phyloP scores from a whole-genome alignment of 1,140 invertebrate genomes.

The Cephus cinctus region DNA sequence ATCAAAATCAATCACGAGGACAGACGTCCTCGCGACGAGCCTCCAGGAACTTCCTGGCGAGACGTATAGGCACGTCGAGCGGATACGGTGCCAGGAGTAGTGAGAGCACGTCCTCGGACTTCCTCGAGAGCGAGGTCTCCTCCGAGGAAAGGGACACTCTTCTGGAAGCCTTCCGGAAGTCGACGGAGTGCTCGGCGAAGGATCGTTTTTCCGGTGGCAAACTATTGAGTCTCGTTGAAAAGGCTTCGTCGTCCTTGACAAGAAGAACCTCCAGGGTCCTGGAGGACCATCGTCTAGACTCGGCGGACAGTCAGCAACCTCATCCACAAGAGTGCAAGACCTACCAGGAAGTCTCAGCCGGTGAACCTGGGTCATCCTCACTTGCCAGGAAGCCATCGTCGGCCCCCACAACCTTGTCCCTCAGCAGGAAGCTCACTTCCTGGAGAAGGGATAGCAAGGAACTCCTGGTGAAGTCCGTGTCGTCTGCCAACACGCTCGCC shows the following conservation, averaged over 20 bases:
- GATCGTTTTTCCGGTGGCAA: neutral
- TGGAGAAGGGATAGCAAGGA: slow-evolving; percentile 40
- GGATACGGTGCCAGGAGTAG: slow-evolving; percentile 19
- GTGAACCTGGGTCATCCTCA: no score
- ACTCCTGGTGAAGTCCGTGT: slow-evolving; percentile 43
- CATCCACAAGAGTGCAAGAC: no score
- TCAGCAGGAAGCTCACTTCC: slow-evolving; percentile 21
- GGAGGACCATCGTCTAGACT: no score
- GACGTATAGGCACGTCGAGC: slow-evolving; percentile 24
- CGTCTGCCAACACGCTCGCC: slow-evolving; percentile 45
- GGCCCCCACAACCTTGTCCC: slow-evolving; percentile 8
- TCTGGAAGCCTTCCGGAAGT: slow-evolving; percentile 29
- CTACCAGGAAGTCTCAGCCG: no score
- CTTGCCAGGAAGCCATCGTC: neutral
- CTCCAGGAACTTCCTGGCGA: slow-evolving; percentile 19
- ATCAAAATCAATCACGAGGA: no score
- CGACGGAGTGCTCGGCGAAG: no score
- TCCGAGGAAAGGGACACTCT: slow-evolving; percentile 39
- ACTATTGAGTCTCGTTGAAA: neutral
- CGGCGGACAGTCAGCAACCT: no score
- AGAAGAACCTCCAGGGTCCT: slow-evolving; percentile 8
- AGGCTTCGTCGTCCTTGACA: slow-evolving; percentile 1
- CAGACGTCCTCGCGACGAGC: no score
- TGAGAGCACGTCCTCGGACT: slow-evolving; percentile 35
- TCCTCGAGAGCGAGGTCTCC: slow-evolving; percentile 38